Percentiles rank a stretch among this genome's conserved stretches.
Evolutionary conservation across 2,888 invertebrate species (phyloP).

Genomic region (Cephus rjabovi): DNA sequence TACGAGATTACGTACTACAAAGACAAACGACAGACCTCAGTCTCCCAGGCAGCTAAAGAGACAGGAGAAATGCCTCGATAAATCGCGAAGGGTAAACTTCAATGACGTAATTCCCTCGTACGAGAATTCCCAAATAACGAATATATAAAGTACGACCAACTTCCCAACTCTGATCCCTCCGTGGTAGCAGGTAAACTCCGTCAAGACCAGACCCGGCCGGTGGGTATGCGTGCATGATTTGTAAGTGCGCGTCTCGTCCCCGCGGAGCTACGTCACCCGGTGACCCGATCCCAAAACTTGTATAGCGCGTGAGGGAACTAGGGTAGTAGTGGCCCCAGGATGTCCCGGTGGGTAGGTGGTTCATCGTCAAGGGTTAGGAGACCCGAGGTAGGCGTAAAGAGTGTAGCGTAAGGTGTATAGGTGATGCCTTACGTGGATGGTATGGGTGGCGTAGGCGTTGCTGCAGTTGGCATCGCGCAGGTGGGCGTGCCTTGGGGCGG

Average conservation of each 20-base stretch:
- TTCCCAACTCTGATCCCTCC: neutral
- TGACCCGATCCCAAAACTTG: constrained; percentile 57
- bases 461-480: constrained; percentile 57
- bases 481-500: constrained; percentile 66
- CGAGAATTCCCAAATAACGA: constrained; percentile 33
- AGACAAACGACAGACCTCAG: neutral
- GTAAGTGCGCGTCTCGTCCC: neutral
- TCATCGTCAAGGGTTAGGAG: constrained; percentile 26
- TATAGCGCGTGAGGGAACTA: constrained; percentile 52
- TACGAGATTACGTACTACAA: neutral
- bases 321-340: constrained; percentile 55
- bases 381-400: constrained; percentile 38
- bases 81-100: constrained; percentile 20
- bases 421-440: constrained; percentile 26
- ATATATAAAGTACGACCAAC: constrained; percentile 7
- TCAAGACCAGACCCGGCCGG: neutral
- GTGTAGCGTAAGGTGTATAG: constrained; percentile 36
- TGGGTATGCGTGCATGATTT: constrained; percentile 25
- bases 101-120: constrained; percentile 35
- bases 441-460: constrained; percentile 57
- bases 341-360: constrained; percentile 9
- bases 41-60: neutral
- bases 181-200: neutral
- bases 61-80: neutral
- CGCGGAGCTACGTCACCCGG: constrained; percentile 44